phyloP scores from a whole-genome alignment of 1,140 invertebrate species.

The Akabosia matsudoensis region DNA sequence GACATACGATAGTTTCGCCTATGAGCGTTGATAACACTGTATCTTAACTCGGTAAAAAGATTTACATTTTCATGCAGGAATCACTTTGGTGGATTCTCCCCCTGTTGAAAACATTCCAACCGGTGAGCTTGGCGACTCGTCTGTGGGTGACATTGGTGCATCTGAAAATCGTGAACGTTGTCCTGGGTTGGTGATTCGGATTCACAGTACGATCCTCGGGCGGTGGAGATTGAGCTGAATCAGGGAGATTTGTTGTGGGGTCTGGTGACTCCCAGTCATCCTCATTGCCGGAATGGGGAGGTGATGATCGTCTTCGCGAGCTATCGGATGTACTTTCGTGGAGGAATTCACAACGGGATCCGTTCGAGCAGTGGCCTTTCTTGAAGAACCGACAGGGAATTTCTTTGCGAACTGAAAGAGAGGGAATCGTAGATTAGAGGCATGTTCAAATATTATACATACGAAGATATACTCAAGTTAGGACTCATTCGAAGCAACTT shows the following conservation, averaged over 20 bases:
- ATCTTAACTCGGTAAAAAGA: too few relatives aligned
- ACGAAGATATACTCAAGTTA: conserved; percentile 25
- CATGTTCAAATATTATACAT: too few relatives aligned
- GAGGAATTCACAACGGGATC: conserved; percentile 34
- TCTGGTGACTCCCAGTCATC: neutral
- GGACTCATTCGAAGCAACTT: neutral
- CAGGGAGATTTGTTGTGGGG: neutral
- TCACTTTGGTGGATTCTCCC: conserved; percentile 25
- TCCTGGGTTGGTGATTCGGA: neutral
- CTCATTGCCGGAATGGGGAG: neutral
- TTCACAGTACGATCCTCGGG: neutral
- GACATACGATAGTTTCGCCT: too few relatives aligned
- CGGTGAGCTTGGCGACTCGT: neutral
- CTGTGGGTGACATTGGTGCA: neutral
- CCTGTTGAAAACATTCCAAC: neutral
- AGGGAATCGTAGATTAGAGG: conserved; percentile 43
- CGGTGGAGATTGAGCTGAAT: neutral
- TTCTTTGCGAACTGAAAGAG: conserved; percentile 15
- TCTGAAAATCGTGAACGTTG: neutral
- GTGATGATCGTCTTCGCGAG: neutral
- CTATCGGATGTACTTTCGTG: conserved; percentile 19
- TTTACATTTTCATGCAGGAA: conserved; percentile 20
- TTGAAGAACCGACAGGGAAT: conserved; percentile 34
- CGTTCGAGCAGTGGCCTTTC: conserved; percentile 32
- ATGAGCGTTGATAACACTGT: too few relatives aligned